phyloP scores from a whole-genome alignment of 2,888 invertebrate genomes.

The Nymphalis polychloros region DNA sequence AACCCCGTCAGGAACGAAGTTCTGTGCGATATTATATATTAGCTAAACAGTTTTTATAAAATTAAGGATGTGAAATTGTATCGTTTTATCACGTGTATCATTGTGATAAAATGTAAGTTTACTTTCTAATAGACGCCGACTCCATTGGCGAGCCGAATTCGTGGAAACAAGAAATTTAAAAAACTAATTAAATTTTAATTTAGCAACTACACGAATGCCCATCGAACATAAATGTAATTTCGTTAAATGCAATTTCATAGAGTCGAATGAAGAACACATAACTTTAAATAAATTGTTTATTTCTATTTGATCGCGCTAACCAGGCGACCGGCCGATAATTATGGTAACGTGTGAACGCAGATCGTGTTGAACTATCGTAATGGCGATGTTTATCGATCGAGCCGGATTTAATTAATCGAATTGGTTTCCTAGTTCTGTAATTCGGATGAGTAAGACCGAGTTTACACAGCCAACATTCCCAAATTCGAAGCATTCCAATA shows the following conservation, averaged over 20 bases:
- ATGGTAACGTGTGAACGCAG: conserved; percentile 32
- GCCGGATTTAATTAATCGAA: conserved; percentile 32
- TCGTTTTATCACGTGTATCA: too few relatives aligned
- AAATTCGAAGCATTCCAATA: not conserved
- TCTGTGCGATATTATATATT: too few relatives aligned
- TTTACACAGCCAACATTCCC: conserved; percentile 4
- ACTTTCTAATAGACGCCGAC: too few relatives aligned
- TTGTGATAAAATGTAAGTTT: too few relatives aligned
- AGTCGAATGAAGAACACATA: conserved; percentile 16
- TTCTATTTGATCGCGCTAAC: conserved; percentile 17
- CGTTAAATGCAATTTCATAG: conserved; percentile 19
- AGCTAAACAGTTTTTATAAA: too few relatives aligned
- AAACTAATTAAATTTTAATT: too few relatives aligned
- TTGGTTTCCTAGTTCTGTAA: conserved; percentile 33
- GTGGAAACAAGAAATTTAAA: too few relatives aligned
- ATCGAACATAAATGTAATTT: not conserved
- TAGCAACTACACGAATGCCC: not conserved
- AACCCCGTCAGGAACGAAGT: too few relatives aligned
- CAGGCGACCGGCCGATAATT: conserved; percentile 23
- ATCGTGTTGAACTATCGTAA: conserved; percentile 25
- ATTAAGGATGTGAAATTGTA: too few relatives aligned
- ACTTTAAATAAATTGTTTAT: conserved; percentile 3
- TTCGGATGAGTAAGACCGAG: conserved; percentile 29
- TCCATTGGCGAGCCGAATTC: too few relatives aligned
- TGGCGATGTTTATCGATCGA: conserved; percentile 35